Evolutionary conservation across 2,797 vertebrate genomes (phyloP), one percentile per base, ranked within the genome.

Genomic region (Sebastes iracundus): DNA sequence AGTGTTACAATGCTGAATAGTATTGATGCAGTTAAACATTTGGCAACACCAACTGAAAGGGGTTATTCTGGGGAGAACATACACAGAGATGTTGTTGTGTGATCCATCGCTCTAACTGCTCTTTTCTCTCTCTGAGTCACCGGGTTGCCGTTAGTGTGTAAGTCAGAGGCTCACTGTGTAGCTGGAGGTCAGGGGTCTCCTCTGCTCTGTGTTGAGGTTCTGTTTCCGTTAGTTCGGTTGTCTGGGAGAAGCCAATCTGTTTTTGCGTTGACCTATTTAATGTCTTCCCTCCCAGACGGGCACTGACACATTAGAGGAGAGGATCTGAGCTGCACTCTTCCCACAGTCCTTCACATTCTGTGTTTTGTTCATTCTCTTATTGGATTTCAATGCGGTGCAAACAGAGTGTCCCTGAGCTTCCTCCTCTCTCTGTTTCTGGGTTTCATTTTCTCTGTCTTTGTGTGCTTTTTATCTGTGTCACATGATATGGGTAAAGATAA

Each of bases 181-280:
- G 59, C 55, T 58, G 18, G 5, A 72, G 75, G 85, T 84, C 75
- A 85, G 75, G 63, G 72, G 72, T 77, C 74, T 77, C 56, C 32
- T 64, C 77, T 82, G 61, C 72, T 82, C 68, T 53, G 68, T 25
- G 63, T 58, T 33, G 69, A 58, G 81, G 62, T 86, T 79, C 90
- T 68, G 73, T 90, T 80, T 86, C 82, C 73, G 23, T 85, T 90
- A 79, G 83, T 85, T 81, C 5, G 3, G 88, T 90, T 90, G 87
- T 91, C 92, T 85, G 85, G 92, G 90, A 90, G 93, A 93, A 92
- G 77, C 85, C 90, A 79, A 90, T 95, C 85, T 88, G 75, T 92
- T 87, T 46, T 46, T 67, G 88, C 59, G 6, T 61, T 96, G 96
- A 96, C 95, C 96, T 96, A 95, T 95, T 96, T 96, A 85, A 81